phyloP scores from a whole-genome alignment of 2,888 invertebrate species.

The Papilio protenor region DNA sequence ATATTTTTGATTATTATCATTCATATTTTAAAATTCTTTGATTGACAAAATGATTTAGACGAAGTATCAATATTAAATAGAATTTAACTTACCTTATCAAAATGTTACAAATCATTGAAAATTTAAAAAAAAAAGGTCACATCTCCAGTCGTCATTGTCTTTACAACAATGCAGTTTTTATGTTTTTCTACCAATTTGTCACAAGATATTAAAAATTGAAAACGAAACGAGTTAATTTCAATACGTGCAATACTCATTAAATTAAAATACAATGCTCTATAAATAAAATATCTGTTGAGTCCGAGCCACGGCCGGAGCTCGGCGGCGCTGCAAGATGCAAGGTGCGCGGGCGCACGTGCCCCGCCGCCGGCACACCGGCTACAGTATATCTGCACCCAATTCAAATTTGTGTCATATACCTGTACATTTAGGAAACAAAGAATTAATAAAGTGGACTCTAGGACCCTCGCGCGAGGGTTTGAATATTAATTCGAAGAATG shows the following conservation, averaged over 20 bases:
- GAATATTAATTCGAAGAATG: constrained; percentile 80
- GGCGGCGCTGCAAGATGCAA: constrained; percentile 66
- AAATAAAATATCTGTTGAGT: constrained; percentile 69
- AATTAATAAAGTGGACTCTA: constrained; percentile 76
- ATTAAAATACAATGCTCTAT: constrained; percentile 54
- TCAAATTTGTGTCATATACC: constrained; percentile 83
- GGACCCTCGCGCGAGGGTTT: constrained; percentile 72
- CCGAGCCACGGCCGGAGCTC: constrained; percentile 59
- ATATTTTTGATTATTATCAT: background rate
- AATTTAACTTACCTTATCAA: background rate
- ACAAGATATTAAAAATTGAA: constrained; percentile 29
- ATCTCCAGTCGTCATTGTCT: background rate
- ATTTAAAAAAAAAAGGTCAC: background rate
- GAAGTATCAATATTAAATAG: background rate
- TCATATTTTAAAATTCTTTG: background rate
- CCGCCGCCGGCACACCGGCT: constrained; percentile 72
- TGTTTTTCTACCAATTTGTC: constrained; percentile 23
- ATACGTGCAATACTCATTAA: constrained; percentile 45
- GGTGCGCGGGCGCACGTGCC: constrained; percentile 82
- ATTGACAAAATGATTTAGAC: background rate
- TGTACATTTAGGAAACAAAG: constrained; percentile 66
- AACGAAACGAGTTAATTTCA: constrained; percentile 35
- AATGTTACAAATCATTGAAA: background rate
- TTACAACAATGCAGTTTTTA: constrained; percentile 3
- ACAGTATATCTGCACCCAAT: constrained; percentile 77